Evolutionary conservation across 2,888 invertebrate genomes (phyloP), one percentile per base, ranked within the genome.

Genomic region (Drosophila diplacantha): DNA sequence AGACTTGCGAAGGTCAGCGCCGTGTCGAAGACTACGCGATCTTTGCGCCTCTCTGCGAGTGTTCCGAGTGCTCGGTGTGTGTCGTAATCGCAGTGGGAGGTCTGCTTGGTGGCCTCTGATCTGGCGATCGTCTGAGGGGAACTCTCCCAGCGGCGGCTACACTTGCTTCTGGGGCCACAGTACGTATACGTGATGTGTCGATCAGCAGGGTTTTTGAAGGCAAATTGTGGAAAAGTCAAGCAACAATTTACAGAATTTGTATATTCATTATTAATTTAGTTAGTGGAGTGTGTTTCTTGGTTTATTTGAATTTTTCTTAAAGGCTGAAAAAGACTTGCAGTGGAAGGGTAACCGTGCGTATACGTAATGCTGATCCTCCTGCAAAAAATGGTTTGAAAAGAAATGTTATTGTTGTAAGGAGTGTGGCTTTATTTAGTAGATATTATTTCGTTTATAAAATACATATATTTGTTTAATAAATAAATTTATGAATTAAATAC

Each of bases 1-100:
- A 44, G 44, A 57, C 37, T 41, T 41, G 43, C 31, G 37, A 58
- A 44, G 59, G 59, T 58, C 58, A 51, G 52, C 54, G 14, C 11
- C 11, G n/a, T 16, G 20, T 29, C 51, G 38, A 29, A 9, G 29
- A 11, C 29, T 29, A 7, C 34, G 57, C 43, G 58, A 58, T 58
- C 58, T n/a, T n/a, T n/a, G n/a, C n/a, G 37, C n/a, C 41, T 35
- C 26, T n/a, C 11, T n/a, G n/a, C n/a, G 22, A 22, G 22, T 22
- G 22, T 22, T 22, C 29, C 29, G 11, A 29, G 26, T 43, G 22
- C 11, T 9, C 2, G n/a, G 35, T 51, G 41, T 20, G 56, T 58
- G 43, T 44, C 59, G 58, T 37, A 58, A 58, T 43, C 24, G 11
- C 18, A 7, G 35, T 20, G 46, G 39, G 43, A 39, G 50, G 44